Evolutionary conservation across 1,140 invertebrate species (phyloP).

Genomic region (Leptoteleia sp.): DNA sequence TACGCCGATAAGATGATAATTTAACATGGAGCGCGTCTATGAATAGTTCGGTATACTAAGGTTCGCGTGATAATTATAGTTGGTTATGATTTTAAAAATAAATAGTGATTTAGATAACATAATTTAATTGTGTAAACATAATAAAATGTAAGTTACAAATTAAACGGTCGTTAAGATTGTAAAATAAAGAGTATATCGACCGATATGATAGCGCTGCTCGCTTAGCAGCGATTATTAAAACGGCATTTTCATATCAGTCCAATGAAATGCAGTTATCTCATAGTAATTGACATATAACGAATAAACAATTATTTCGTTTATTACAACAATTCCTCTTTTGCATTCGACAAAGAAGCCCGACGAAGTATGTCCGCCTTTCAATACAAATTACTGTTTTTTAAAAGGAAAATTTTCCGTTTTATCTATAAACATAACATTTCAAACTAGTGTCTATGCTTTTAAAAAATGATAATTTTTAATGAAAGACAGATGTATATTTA

Average conservation of each 20-base stretch:
- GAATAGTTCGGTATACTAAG: neutral
- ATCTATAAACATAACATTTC: too few relatives aligned
- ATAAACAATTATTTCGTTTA: neutral
- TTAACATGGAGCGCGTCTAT: neutral
- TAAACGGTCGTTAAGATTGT: slow-evolving; percentile 6
- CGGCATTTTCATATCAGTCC: neutral
- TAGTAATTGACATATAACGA: neutral
- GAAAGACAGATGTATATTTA: too few relatives aligned
- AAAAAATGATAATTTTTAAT: too few relatives aligned
- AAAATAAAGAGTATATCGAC: neutral
- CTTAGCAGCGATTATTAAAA: neutral
- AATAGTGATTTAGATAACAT: neutral
- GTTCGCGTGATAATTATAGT: too few relatives aligned
- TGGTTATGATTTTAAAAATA: neutral
- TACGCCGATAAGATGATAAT: too few relatives aligned
- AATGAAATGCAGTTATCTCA: neutral
- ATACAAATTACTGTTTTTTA: too few relatives aligned
- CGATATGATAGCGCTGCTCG: neutral
- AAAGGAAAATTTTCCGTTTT: too few relatives aligned
- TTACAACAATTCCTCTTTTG: neutral
- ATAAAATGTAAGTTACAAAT: slow-evolving; percentile 3
- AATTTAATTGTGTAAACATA: neutral
- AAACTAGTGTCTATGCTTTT: too few relatives aligned
- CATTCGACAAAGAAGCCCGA: too few relatives aligned
- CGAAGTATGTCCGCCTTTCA: too few relatives aligned